A percentile compares a stretch with the other conserved stretches of the same genome.
These are phyloP conservation scores for Melanogrammus aeglefinus DNA, from an alignment of 2,797 vertebrate genomes.

Conservation along the genomic window DNA sequence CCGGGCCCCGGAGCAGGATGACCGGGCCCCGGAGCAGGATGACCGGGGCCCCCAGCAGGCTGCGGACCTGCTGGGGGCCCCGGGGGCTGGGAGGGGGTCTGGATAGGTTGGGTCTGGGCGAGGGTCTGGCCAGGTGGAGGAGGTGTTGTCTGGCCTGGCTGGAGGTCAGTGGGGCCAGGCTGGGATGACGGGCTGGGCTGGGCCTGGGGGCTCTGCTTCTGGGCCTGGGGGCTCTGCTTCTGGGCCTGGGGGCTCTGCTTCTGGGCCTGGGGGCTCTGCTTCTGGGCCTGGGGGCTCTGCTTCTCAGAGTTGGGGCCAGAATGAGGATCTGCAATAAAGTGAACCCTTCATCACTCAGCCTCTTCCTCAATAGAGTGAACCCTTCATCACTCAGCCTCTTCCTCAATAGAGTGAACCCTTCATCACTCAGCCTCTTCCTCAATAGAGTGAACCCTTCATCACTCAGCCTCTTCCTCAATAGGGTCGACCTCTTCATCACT, in stretches of 20 bases:
- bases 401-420: conserved; percentile 4
- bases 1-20: neutral
- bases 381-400: neutral
- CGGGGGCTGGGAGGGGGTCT: conserved; percentile 55
- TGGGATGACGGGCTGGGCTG: conserved; percentile 84
- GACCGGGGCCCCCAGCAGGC: conserved; percentile 52
- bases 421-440: too few species aligned
- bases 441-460: conserved; percentile 4
- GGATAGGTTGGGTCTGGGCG: conserved; percentile 58
- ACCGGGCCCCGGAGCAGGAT: neutral
- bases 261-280: conserved; percentile 87
- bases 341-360: neutral
- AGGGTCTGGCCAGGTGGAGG: conserved; percentile 59
- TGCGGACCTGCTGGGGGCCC: conserved; percentile 60
- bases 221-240: too few species aligned
- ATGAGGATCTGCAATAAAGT: conserved; percentile 79
- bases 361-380: neutral
- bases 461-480: too few species aligned
- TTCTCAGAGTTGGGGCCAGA: conserved; percentile 95
- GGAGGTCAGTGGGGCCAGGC: conserved; percentile 70
- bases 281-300: conserved; percentile 96
- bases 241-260: conserved; percentile 80
- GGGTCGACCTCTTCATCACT: too few species aligned
- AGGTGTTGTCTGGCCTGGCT: conserved; percentile 55
- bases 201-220: neutral